phyloP scores from a whole-genome alignment of 2,888 invertebrate species.

The Thecocarcelia acutangulata region DNA sequence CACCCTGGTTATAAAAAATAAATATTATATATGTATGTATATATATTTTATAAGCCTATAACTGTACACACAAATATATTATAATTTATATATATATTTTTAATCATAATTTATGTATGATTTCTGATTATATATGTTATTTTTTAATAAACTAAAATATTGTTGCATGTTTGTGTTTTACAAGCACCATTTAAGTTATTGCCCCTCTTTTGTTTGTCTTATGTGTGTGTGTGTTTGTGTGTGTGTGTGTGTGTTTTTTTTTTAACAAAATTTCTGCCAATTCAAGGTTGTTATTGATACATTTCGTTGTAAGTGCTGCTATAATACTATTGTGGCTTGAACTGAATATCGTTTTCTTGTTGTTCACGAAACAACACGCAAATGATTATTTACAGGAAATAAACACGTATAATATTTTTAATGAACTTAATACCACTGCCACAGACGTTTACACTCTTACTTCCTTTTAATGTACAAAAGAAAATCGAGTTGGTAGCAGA shows the following conservation, averaged over 20 bases:
- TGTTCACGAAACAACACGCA: conserved; percentile 44
- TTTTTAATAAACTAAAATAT: conserved; percentile 26
- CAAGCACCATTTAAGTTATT: conserved; percentile 34
- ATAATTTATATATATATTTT: neutral
- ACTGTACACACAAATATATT: too few relatives aligned
- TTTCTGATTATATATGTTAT: conserved; percentile 22
- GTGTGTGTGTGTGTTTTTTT: neutral
- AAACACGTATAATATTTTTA: conserved; percentile 33
- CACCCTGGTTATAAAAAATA: too few relatives aligned
- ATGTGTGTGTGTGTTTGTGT: too few relatives aligned
- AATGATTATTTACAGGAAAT: conserved; percentile 52
- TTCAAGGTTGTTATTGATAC: conserved; percentile 44
- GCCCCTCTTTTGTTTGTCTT: conserved; percentile 15
- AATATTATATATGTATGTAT: too few relatives aligned
- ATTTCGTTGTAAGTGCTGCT: conserved; percentile 17
- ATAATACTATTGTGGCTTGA: neutral
- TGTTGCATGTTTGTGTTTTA: conserved; percentile 28
- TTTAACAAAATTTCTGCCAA: conserved; percentile 23
- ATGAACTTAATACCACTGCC: conserved; percentile 41
- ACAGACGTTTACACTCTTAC: conserved; percentile 11
- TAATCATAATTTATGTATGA: conserved; percentile 15
- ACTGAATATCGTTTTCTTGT: conserved; percentile 17
- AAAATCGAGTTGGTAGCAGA: neutral
- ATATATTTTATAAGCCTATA: too few relatives aligned
- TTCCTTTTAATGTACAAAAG: conserved; percentile 26